A percentile compares a stretch with the other conserved stretches of the same genome.
Conservation (phyloP, 2,797 vertebrate species). For the Paedocypris micromegethes region DNA sequence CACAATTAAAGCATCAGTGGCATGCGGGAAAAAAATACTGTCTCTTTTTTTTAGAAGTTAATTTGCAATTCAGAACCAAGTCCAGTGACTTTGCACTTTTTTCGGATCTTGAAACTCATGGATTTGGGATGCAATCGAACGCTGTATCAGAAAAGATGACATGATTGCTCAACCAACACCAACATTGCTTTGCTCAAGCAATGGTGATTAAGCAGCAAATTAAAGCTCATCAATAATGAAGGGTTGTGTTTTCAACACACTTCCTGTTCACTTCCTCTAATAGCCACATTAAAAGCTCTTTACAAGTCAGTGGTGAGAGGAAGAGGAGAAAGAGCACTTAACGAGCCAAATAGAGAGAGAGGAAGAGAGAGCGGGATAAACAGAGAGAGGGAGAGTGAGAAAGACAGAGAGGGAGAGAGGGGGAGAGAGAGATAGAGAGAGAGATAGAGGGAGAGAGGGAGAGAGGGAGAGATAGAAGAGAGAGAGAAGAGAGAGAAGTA, state of each 20-base stretch:
- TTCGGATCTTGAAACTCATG: no score
- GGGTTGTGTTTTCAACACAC: conserved; percentile 82
- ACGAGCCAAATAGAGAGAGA: conserved; percentile 53
- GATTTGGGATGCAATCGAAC: no score
- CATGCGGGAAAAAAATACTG: no score
- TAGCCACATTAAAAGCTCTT: conserved; percentile 83
- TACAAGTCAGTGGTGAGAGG: conserved; percentile 80
- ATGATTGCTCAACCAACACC: conserved; percentile 12
- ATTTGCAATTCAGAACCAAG: no score
- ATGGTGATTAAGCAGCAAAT: conserved; percentile 98
- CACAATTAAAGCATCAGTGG: conserved; percentile 56
- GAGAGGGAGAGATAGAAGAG: no score
- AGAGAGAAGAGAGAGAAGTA: no score
- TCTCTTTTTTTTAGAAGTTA: no score
- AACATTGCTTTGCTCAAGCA: conserved; percentile 62
- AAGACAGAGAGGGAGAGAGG: no score
- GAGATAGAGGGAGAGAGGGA: conserved; percentile 16
- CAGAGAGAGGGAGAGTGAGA: no score
- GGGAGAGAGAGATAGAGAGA: background rate
- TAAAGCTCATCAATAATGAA: conserved; percentile 99
- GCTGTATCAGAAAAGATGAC: background rate
- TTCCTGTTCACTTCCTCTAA: conserved; percentile 85
- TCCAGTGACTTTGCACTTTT: no score
- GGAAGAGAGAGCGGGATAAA: background rate
- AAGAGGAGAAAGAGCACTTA: conserved; percentile 75